Evolutionary conservation across 2,797 vertebrate genomes (phyloP).

Genomic region (Coluber constrictor): DNA sequence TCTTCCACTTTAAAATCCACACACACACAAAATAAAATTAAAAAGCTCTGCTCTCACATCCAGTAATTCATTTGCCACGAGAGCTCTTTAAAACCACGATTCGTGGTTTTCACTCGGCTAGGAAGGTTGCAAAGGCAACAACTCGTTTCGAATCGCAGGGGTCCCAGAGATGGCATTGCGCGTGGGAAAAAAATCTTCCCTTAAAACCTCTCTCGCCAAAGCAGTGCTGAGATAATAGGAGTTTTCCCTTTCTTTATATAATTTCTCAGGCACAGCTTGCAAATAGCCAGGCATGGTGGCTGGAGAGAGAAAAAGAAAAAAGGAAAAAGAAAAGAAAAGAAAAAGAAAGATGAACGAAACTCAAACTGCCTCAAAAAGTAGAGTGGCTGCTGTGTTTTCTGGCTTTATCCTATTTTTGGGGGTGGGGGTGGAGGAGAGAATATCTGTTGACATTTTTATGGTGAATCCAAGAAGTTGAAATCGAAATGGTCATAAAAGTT

Average conservation of each 20-base stretch:
- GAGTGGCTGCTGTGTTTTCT: not conserved
- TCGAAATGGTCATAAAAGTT: not conserved
- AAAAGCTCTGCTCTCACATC: not conserved
- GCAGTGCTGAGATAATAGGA: not conserved
- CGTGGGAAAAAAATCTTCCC: not conserved
- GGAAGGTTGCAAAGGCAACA: not conserved
- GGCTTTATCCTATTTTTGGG: not conserved
- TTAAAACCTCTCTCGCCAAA: not conserved
- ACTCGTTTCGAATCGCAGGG: fast-evolving
- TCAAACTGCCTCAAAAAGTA: not conserved
- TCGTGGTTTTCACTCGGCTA: not conserved
- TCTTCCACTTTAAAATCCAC: not conserved
- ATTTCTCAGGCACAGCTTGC: not conserved
- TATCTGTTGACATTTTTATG: constrained; percentile 15
- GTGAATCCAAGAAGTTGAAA: constrained; percentile 1
- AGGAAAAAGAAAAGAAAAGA: too few species aligned
- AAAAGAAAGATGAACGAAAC: not conserved
- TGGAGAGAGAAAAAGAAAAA: not conserved
- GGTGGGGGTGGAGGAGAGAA: not conserved
- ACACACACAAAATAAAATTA: not conserved
- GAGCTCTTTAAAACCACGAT: not conserved
- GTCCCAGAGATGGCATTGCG: not conserved
- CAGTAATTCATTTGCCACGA: not conserved
- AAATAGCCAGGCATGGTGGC: not conserved
- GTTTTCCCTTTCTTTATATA: not conserved